Conservation (phyloP, 2,888 invertebrate species). For the Gisinianus flammeolus region DNA sequence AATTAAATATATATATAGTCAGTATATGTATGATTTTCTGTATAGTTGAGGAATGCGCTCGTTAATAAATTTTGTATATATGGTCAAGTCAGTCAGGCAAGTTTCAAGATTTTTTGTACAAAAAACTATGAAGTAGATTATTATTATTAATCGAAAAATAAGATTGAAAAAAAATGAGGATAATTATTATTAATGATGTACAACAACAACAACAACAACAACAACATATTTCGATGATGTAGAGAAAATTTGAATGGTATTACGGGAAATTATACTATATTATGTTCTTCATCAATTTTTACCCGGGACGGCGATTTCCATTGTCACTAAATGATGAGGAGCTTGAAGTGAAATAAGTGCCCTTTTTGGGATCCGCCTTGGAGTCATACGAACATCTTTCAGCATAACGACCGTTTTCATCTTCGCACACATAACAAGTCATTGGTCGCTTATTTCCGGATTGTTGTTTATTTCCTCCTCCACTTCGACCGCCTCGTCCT, state of each 20-base stretch:
- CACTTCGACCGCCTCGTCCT: conserved; percentile 41
- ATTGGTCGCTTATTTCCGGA: conserved; percentile 52
- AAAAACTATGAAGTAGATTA: too few relatives aligned
- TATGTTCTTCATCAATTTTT: conserved; percentile 30
- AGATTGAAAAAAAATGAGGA: not conserved
- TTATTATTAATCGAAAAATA: too few relatives aligned
- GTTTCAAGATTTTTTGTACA: not conserved
- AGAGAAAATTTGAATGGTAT: not conserved
- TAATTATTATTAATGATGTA: not conserved
- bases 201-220: not conserved
- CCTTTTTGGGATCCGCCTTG: conserved; percentile 64
- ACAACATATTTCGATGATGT: not conserved
- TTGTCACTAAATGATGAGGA: conserved; percentile 57
- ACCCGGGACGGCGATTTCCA: conserved; percentile 51
- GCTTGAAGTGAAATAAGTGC: conserved; percentile 59
- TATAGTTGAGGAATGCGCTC: not conserved
- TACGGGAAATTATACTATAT: not conserved
- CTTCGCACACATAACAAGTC: conserved; percentile 69
- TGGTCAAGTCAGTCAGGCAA: not conserved
- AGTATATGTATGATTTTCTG: not conserved
- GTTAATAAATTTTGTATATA: too few relatives aligned
- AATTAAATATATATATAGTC: not conserved
- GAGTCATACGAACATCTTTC: conserved; percentile 74
- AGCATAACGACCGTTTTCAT: conserved; percentile 53
- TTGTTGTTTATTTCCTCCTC: conserved; percentile 30